Base-by-base conservation (phyloP, 2,113 vertebrate species). In the Oophaga pumilio region DNA sequence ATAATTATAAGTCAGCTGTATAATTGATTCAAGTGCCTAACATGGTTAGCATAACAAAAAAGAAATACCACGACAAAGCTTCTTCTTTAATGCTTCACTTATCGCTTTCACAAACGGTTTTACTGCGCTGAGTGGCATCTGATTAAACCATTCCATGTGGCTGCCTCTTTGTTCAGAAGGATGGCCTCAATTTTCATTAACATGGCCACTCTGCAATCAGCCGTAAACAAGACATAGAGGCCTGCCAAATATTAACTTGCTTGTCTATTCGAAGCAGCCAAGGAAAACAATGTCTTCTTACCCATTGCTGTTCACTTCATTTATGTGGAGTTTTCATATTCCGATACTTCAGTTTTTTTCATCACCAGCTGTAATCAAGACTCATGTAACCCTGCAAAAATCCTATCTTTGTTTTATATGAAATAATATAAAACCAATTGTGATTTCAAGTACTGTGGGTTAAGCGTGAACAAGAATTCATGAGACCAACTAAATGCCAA, bases 141-240 rank as follows among this genome's bases (percentile, higher is more conserved):
- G 84, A 85, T 85, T 85, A 85, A 85, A 76, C 69, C 57, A 76
- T 76, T 76, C 26, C 84, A 85, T 62, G 71, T 85, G 56, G 71
- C 84, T 60, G 71, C 71, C 33, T 85, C 84, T 85, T 76, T 74
- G 69, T 85, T 85, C 69, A 11, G 52, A 73, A 85, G 68, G 68
- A 53, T 85, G 53, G 84, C 28, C 71, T 76, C 84, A 85, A 76
- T 85, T 85, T 85, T 85, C 71, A 85, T 85, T 85, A 85, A 60
- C 53, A 76, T 20, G 56, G 49, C 84, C 53, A 50, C 69, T 76
- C 56, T 85, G 53, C 84, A 85, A 85, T 85, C 84, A 85, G 84
- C 71, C 84, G 62, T 85, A 85, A 85, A 85, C 84, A 85, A 85
- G 84, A 76, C 69, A 60, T 85, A 85, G 71, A 85, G 71, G 56